A percentile compares a stretch with the other conserved stretches of the same genome.
Evolutionary conservation across 2,113 vertebrate genomes (phyloP).

Genomic region (Gnathochromis pfefferi): DNA sequence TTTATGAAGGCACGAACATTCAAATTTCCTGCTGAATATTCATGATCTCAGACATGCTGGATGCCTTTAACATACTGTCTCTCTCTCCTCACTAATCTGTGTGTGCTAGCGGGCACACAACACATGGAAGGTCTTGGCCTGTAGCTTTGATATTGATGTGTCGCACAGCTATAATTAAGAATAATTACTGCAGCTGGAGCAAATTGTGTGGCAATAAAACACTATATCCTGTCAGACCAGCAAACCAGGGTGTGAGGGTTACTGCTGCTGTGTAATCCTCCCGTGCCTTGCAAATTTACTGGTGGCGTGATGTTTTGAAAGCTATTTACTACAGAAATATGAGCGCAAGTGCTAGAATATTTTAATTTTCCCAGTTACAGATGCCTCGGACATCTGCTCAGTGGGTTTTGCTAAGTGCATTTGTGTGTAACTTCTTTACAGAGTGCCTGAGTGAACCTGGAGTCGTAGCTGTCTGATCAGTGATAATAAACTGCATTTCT

Average conservation of each 20-base stretch:
- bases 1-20: conserved; percentile 4
- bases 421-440: background rate
- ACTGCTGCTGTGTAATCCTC: background rate
- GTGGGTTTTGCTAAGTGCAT: background rate
- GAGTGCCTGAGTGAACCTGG: background rate
- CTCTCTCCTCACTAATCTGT: background rate
- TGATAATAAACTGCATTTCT: conserved; percentile 50
- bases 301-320: background rate
- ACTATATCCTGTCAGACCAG: background rate
- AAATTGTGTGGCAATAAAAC: conserved; percentile 24
- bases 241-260: background rate
- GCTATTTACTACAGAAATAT: background rate
- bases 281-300: background rate
- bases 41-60: background rate
- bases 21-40: conserved; percentile 36
- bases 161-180: conserved; percentile 41
- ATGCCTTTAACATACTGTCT: background rate
- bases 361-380: conserved; percentile 3
- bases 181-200: conserved; percentile 35
- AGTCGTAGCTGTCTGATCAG: conserved; percentile 13
- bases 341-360: background rate
- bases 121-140: background rate
- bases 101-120: background rate
- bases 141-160: conserved; percentile 27
- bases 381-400: conserved; percentile 9